Percentiles rank a stretch among this genome's conserved stretches.
These are phyloP conservation scores for Drosophila ironensis DNA, from an alignment of 1,140 invertebrate species.

Conservation along the genomic window DNA sequence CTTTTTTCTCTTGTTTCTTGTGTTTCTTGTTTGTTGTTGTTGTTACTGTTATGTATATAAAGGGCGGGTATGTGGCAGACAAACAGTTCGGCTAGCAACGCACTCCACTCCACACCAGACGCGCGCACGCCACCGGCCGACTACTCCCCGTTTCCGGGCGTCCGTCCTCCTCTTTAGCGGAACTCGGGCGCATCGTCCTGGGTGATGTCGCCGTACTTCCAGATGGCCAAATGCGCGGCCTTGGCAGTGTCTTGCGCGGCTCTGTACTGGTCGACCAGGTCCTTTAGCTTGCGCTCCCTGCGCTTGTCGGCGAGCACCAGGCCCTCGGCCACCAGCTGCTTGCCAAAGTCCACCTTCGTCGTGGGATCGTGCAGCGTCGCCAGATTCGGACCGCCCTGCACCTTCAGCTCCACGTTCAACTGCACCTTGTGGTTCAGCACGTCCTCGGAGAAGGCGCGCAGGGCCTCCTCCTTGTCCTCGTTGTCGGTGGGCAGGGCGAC, in stretches of 20 bases:
- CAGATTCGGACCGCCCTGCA: slow-evolving; percentile 83
- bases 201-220: slow-evolving; percentile 98
- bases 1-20: too few species aligned
- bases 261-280: slow-evolving; percentile 91
- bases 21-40: too few species aligned
- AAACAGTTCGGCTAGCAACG: slow-evolving; percentile 75
- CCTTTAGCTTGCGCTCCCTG: slow-evolving; percentile 90
- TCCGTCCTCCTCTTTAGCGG: slow-evolving; percentile 74
- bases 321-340: slow-evolving; percentile 93
- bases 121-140: slow-evolving; percentile 45
- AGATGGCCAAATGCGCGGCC: slow-evolving; percentile 92
- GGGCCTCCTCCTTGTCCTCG: slow-evolving; percentile 90
- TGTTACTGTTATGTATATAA: slow-evolving; percentile 75
- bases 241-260: slow-evolving; percentile 93
- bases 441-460: slow-evolving; percentile 88
- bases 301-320: slow-evolving; percentile 90
- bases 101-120: too few species aligned
- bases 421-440: slow-evolving; percentile 87
- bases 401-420: slow-evolving; percentile 88
- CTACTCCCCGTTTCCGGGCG: slow-evolving; percentile 51
- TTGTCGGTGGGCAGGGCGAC: slow-evolving; percentile 92
- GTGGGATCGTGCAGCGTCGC: slow-evolving; percentile 88
- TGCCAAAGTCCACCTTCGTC: slow-evolving; percentile 91
- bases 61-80: slow-evolving; percentile 82
- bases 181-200: slow-evolving; percentile 89